phyloP scores from a whole-genome alignment of 2,113 vertebrate species.

The Orientallactaga bullata region DNA sequence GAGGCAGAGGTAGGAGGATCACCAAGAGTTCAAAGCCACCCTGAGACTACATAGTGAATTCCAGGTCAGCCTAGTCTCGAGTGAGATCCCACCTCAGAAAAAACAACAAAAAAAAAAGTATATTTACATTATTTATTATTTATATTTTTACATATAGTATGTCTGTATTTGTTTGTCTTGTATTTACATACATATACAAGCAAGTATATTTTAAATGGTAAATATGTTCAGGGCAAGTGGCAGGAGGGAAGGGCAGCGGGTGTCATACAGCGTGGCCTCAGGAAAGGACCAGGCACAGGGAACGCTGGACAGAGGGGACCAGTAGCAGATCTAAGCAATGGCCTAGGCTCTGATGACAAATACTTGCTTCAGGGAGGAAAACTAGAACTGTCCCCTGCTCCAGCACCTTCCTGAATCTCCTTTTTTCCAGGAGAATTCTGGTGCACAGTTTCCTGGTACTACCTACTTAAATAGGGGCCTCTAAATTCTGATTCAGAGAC shows the following conservation, averaged over 20 bases:
- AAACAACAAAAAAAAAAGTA: too few species aligned
- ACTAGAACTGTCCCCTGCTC: not conserved
- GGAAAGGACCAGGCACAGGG: not conserved
- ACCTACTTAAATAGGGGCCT: not conserved
- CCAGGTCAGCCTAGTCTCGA: too few species aligned
- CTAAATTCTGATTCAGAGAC: not conserved
- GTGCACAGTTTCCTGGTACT: not conserved
- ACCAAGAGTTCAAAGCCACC: too few species aligned
- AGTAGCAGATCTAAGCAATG: not conserved
- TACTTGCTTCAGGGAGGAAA: not conserved
- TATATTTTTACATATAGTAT: not conserved
- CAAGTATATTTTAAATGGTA: conserved; percentile 4
- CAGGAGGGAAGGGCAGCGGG: not conserved
- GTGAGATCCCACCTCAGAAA: too few species aligned
- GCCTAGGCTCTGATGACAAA: conserved; percentile 5
- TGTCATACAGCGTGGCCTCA: not conserved
- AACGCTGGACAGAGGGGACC: not conserved
- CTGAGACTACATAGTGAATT: too few species aligned
- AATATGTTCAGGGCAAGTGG: not conserved
- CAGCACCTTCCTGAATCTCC: not conserved
- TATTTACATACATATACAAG: not conserved
- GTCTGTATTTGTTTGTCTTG: not conserved
- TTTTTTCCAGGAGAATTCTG: not conserved
- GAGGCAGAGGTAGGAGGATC: too few species aligned
- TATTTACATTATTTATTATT: too few species aligned